Conservation (phyloP, 2,797 vertebrate species). For the Borostomias antarcticus region DNA sequence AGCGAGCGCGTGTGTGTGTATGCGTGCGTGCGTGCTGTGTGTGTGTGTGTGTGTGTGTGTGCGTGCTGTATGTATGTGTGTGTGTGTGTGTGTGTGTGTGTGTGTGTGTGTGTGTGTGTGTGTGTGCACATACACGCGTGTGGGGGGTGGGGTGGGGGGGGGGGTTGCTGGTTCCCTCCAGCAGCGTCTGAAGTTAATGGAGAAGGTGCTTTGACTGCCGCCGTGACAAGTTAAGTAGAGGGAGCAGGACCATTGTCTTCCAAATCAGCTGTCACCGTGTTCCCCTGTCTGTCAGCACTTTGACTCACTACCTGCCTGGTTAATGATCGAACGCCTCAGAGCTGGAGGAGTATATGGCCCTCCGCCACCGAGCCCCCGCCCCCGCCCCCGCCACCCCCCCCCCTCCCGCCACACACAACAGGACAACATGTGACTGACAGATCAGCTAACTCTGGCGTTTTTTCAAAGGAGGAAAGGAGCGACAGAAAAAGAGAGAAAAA, state of each 20-base stretch:
- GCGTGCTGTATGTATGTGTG: no score
- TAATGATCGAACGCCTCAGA: conserved; percentile 79
- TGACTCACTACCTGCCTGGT: conserved; percentile 81
- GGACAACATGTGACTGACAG: conserved; percentile 80
- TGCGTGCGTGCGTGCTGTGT: no score
- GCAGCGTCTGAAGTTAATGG: conserved; percentile 62
- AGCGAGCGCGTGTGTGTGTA: no score
- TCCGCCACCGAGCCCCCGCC: conserved; percentile 42
- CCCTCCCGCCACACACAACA: conserved; percentile 57
- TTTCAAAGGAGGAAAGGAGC: conserved; percentile 66
- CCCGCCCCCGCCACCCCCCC: conserved; percentile 47
- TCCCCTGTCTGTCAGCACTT: conserved; percentile 78
- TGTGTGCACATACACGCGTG: background rate
- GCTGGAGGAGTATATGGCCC: conserved; percentile 73
- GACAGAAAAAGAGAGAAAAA: conserved; percentile 33
- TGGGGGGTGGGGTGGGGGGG: background rate
- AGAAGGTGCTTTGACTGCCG: conserved; percentile 75
- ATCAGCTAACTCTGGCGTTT: conserved; percentile 77
- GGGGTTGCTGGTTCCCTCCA: conserved; percentile 53
- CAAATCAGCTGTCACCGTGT: conserved; percentile 79
- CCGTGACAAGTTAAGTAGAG: conserved; percentile 82
- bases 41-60: no score
- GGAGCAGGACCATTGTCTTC: conserved; percentile 77
- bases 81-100: no score
- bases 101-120: no score